A percentile compares a stretch with the other conserved stretches of the same genome.
Evolutionary conservation across 2,797 vertebrate genomes (phyloP).

Genomic region (Euthynnus affinis): DNA sequence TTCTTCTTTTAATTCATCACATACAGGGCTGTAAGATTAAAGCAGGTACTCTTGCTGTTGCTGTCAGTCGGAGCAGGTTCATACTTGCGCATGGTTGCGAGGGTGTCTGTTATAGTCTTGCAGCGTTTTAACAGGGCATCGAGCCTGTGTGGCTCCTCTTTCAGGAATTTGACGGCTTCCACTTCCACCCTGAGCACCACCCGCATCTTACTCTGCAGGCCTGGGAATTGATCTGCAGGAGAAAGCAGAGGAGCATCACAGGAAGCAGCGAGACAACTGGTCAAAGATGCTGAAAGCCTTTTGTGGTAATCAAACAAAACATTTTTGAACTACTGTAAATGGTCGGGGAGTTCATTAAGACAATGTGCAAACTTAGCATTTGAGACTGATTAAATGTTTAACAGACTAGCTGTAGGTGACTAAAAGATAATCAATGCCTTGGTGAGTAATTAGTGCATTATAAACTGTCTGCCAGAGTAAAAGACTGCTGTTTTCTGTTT

Average conservation of each 20-base stretch:
- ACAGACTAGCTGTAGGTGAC: constrained; percentile 59
- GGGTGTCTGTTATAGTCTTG: constrained; percentile 92
- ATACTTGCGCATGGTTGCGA: constrained; percentile 92
- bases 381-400: constrained; percentile 58
- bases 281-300: constrained; percentile 22
- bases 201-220: constrained; percentile 99
- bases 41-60: neutral
- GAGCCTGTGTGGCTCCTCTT: constrained; percentile 96
- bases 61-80: constrained; percentile 34
- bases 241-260: constrained; percentile 16
- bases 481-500: constrained; percentile 46
- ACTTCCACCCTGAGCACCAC: constrained; percentile 97
- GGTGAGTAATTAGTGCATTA: constrained; percentile 67
- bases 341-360: constrained; percentile 54
- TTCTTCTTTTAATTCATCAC: constrained; percentile 1
- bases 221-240: constrained; percentile 92
- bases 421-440: constrained; percentile 59
- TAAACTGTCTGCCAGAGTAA: constrained; percentile 60
- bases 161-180: constrained; percentile 98
- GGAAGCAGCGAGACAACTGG: constrained; percentile 8
- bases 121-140: constrained; percentile 97
- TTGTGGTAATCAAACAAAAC: constrained; percentile 29
- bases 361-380: constrained; percentile 38
- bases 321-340: constrained; percentile 31
- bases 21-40: neutral